Percentiles rank a stretch among this genome's conserved stretches.
phyloP scores from a whole-genome alignment of 1,140 invertebrate genomes.

The Neodiprion pinetum region DNA sequence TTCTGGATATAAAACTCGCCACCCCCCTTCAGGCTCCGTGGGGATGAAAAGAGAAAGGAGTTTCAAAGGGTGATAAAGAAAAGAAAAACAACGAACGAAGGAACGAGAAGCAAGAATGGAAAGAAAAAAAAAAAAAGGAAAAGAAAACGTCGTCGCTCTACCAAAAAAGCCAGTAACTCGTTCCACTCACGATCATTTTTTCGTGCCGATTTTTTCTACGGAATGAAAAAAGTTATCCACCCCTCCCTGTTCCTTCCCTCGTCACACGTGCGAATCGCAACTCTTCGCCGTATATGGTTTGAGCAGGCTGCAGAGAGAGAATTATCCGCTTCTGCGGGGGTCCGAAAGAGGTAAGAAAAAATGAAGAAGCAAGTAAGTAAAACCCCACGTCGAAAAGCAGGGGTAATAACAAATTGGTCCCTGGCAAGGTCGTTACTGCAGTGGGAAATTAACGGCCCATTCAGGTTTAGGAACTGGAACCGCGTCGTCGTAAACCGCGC shows the following conservation, averaged over 20 bases:
- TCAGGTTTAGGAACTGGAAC: background rate
- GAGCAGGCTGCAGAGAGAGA: background rate
- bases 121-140: background rate
- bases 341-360: background rate
- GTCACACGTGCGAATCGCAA: no score
- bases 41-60: no score
- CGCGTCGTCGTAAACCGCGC: background rate
- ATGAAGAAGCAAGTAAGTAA: background rate
- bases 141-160: background rate
- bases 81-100: background rate
- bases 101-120: background rate
- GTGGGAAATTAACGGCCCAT: background rate
- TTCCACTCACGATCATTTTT: no score
- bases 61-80: no score
- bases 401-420: background rate
- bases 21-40: no score
- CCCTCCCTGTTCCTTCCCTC: no score
- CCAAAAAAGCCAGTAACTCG: no score
- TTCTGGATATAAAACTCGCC: background rate
- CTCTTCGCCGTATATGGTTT: no score
- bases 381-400: background rate
- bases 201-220: no score
- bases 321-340: background rate
- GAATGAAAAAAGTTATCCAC: no score
- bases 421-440: background rate